These are phyloP conservation scores for Emydura subglobosa DNA, from an alignment of 2,113 vertebrate genomes.

Conservation along the genomic window DNA sequence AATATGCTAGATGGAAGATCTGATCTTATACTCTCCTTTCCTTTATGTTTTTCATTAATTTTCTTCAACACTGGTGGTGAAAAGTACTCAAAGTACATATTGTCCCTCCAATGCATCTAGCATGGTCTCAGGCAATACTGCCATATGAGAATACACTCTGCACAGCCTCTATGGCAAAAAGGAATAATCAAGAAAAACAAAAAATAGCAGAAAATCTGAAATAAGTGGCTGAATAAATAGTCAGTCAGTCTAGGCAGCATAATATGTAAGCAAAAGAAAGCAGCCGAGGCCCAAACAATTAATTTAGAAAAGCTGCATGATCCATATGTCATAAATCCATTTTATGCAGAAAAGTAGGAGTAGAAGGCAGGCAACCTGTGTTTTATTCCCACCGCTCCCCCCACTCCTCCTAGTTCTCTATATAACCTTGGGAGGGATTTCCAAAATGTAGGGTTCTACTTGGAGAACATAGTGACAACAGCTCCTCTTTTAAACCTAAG, in stretches of 20 bases:
- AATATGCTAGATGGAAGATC: neutral
- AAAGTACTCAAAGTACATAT: neutral
- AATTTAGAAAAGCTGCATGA: neutral
- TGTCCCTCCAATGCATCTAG: too few relatives aligned
- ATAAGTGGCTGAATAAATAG: neutral
- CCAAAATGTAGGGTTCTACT: neutral
- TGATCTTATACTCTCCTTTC: neutral
- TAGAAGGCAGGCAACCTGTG: rapidly evolving
- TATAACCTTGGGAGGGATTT: neutral
- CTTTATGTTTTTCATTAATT: neutral
- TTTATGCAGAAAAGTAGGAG: neutral
- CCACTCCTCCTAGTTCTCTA: neutral
- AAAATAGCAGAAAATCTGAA: too few relatives aligned
- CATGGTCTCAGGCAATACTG: too few relatives aligned
- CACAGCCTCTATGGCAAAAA: too few relatives aligned
- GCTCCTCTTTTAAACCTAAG: constrained; percentile 18
- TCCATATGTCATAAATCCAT: constrained; percentile 22
- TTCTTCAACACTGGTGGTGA: constrained; percentile 1
- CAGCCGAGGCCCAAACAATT: neutral
- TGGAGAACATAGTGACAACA: neutral
- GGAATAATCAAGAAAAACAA: too few relatives aligned
- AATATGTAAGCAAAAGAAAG: neutral
- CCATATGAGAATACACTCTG: too few relatives aligned
- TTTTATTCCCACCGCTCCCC: neutral
- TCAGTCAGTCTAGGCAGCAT: neutral